These are phyloP conservation scores for Cephus pygmeus DNA, from an alignment of 2,888 invertebrate genomes.

Conservation along the genomic window DNA sequence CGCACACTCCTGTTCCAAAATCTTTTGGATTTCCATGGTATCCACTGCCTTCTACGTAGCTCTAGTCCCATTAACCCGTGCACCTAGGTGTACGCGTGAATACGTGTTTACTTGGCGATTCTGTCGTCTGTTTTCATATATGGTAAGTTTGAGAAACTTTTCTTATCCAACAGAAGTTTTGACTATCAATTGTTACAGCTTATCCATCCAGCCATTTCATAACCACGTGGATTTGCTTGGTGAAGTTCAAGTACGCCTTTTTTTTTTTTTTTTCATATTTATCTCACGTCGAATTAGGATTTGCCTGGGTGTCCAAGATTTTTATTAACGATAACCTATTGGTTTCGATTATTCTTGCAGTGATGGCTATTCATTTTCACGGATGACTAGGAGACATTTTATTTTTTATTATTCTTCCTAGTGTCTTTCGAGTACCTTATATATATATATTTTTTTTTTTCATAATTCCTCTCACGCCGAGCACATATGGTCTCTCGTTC, in stretches of 20 bases:
- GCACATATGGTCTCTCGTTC: background rate
- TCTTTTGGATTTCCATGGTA: background rate
- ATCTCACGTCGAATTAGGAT: background rate
- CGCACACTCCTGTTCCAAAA: background rate
- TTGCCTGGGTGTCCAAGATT: background rate
- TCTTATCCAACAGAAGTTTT: background rate
- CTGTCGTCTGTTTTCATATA: background rate
- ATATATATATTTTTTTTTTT: background rate
- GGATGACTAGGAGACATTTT: background rate
- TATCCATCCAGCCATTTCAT: background rate
- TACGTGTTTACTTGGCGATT: background rate
- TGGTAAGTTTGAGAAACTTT: background rate
- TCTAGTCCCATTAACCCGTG: background rate
- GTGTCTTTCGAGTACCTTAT: background rate
- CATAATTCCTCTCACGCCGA: background rate
- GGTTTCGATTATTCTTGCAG: background rate
- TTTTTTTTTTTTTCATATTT: background rate
- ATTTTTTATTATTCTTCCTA: background rate
- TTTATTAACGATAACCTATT: background rate
- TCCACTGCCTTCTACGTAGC: background rate
- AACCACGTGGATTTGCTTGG: background rate
- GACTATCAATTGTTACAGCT: background rate
- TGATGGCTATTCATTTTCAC: background rate
- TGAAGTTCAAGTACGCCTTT: background rate
- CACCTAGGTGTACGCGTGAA: background rate